Conservation (phyloP, 2,113 vertebrate genomes). For the Nothoprocta perdicaria region DNA sequence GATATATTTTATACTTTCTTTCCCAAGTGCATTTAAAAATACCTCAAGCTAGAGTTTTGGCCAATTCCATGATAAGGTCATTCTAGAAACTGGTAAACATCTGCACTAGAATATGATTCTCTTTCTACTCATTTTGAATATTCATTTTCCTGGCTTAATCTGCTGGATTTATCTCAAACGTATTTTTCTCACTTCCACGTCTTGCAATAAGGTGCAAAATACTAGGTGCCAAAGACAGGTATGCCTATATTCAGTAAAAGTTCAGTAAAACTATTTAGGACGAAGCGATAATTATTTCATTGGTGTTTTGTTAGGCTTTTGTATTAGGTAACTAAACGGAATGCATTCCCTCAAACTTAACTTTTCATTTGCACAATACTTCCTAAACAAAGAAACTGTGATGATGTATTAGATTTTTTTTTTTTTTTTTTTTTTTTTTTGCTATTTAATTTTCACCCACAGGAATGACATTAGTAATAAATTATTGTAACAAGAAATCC, state of each 20-base stretch:
- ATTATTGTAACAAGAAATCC: not conserved
- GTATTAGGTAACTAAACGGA: not conserved
- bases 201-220: not conserved
- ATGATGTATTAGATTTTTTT: not conserved
- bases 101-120: not conserved
- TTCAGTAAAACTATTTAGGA: not conserved
- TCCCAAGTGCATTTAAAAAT: conserved; percentile 8
- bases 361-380: not conserved
- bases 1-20: not conserved
- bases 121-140: not conserved
- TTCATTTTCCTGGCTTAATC: not conserved
- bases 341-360: not conserved
- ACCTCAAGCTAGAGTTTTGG: not conserved
- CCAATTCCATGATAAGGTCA: not conserved
- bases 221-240: not conserved
- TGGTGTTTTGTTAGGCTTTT: not conserved
- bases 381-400: not conserved
- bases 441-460: not conserved
- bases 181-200: not conserved
- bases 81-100: not conserved
- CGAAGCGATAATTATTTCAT: not conserved
- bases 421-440: not conserved
- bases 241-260: not conserved
- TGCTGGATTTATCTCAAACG: not conserved
- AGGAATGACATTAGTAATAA: not conserved